These are phyloP conservation scores for Zaprionus ornatus DNA, from an alignment of 1,140 invertebrate genomes.

Conservation along the genomic window DNA sequence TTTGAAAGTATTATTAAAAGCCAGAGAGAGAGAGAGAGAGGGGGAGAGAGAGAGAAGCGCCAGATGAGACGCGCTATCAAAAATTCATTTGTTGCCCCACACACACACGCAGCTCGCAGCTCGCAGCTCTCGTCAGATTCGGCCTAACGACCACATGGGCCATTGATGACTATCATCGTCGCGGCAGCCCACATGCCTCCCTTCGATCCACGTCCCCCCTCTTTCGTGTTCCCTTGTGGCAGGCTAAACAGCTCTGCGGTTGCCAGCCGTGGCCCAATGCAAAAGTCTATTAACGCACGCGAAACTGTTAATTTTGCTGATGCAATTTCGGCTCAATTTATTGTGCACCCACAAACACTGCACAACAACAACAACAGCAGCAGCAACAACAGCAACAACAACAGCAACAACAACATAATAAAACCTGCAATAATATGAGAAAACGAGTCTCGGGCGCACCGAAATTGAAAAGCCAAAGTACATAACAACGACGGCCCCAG, in stretches of 20 bases:
- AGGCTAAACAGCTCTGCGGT: conserved; percentile 23
- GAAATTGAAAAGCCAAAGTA: conserved; percentile 81
- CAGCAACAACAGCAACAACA: conserved; percentile 3
- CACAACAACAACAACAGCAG: conserved; percentile 36
- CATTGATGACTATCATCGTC: conserved; percentile 8
- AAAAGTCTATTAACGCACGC: conserved; percentile 81
- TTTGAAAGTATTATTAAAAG: not conserved
- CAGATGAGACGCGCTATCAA: not conserved
- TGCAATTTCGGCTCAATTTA: conserved; percentile 81
- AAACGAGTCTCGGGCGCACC: conserved; percentile 58
- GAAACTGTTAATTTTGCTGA: conserved; percentile 80
- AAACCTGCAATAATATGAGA: conserved; percentile 37
- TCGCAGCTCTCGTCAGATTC: not conserved
- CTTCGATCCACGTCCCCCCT: not conserved
- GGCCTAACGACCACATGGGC: conserved; percentile 1
- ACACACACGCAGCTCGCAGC: not conserved
- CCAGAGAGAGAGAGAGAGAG: not conserved
- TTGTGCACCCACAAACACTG: conserved; percentile 75
- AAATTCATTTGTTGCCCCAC: not conserved
- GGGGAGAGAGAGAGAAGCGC: not conserved
- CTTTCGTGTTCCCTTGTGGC: not conserved
- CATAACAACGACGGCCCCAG: conserved; percentile 73
- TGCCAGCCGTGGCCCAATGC: conserved; percentile 34
- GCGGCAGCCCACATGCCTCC: not conserved
- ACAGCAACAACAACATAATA: conserved; percentile 15